Evolutionary conservation across 2,888 invertebrate species (phyloP), one percentile per base, ranked within the genome.

Genomic region (Rapana venosa): DNA sequence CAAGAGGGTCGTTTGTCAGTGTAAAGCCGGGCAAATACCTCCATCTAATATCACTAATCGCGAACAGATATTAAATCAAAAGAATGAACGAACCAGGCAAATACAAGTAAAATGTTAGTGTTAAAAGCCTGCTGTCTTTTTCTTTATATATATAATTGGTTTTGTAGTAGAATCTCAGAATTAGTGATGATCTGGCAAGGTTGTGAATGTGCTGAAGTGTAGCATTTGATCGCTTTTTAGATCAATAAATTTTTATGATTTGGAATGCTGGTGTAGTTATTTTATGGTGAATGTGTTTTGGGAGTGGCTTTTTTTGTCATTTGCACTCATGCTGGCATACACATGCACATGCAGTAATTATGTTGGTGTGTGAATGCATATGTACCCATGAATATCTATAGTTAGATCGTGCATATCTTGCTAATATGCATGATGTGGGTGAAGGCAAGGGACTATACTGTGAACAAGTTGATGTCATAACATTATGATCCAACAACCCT

Each of bases 181-280:
- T 20, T 83, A n/a, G 36, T 26, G 11, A 15, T 83, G 47, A 47
- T 47, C 35, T 83, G 35, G 83, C 22, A 47, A 13, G 32, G 83
- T 11, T 47, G 47, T 47, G 83, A 47, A 83, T n/a, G 47, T 26
- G 47, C 36, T 8, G 47, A 83, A 83, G 35, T 22, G 2, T 47
- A 83, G 83, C 36, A 47, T 83, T 83, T 83, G 83, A 83, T 83
- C 83, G 47, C 56, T 83, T 83, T 83, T 83, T 83, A 83, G 83
- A 83, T 83, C 83, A 83, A 83, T 47, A 83, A 83, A 83, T 47
- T 35, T 79, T 32, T 35, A 79, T 35, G 79, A 79, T 79, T 79
- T 79, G 32, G 32, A 35, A 79, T 35, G 15, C 32, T 79, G 17
- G 79, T 15, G 5, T 35, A 17, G 32, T 79, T 35, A 15, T 36